These are phyloP conservation scores for Dendroctonus valens DNA, from an alignment of 1,140 invertebrate species.

Conservation along the genomic window DNA sequence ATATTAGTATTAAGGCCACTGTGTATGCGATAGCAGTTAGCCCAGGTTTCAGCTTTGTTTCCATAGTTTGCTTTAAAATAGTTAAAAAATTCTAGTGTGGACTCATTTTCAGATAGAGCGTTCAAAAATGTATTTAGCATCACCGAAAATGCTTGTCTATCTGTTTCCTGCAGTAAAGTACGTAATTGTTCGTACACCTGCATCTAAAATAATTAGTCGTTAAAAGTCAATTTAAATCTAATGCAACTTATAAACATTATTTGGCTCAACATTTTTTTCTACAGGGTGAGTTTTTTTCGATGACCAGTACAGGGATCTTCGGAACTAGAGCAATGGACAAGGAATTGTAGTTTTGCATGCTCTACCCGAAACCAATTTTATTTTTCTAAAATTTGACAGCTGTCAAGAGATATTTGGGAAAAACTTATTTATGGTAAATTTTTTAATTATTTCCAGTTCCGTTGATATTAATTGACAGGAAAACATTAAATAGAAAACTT, in stretches of 20 bases:
- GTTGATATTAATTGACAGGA: too few species aligned
- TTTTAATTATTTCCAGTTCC: too few species aligned
- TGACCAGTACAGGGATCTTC: too few species aligned
- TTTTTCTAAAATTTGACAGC: too few species aligned
- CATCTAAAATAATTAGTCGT: not conserved
- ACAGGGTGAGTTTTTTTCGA: too few species aligned
- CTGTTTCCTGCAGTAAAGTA: conserved; percentile 22
- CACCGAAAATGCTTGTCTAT: conserved; percentile 7
- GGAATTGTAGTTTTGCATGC: too few species aligned
- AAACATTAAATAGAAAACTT: too few species aligned
- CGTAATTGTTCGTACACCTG: not conserved
- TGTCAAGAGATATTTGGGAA: too few species aligned
- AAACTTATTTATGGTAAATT: too few species aligned
- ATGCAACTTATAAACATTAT: not conserved
- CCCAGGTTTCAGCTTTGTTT: conserved; percentile 20
- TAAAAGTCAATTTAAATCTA: not conserved
- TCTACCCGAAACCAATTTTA: too few species aligned
- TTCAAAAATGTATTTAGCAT: conserved; percentile 16
- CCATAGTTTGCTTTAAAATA: conserved; percentile 29
- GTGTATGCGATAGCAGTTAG: conserved; percentile 21
- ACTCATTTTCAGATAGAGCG: not conserved
- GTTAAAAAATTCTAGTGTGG: conserved; percentile 25
- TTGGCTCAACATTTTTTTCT: not conserved
- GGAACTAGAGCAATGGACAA: too few species aligned
- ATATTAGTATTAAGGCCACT: conserved; percentile 28